A percentile compares a stretch with the other conserved stretches of the same genome.
Evolutionary conservation across 2,888 invertebrate species (phyloP).

Genomic region (Drosophila monieri): DNA sequence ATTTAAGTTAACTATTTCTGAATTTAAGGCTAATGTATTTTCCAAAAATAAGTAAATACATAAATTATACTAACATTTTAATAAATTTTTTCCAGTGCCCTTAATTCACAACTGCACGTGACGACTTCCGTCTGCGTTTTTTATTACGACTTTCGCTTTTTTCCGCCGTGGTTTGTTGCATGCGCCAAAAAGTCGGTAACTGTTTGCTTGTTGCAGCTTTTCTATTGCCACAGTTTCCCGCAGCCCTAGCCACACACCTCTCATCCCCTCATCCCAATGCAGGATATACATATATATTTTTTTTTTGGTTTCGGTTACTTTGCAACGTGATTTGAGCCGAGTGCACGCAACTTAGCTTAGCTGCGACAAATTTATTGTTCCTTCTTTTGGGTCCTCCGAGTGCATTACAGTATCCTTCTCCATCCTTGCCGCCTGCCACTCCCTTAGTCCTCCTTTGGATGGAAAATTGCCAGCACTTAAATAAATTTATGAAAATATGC

Average conservation of each 20-base stretch:
- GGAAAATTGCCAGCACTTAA: constrained; percentile 35
- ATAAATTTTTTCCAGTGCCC: not conserved
- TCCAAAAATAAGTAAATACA: too few relatives aligned
- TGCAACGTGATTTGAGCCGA: constrained; percentile 9
- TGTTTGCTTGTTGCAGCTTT: constrained; percentile 3
- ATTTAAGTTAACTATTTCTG: too few relatives aligned
- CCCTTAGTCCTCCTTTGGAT: not conserved
- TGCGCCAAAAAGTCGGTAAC: constrained; percentile 19
- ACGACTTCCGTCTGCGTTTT: constrained; percentile 7
- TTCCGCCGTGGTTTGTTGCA: constrained; percentile 3
- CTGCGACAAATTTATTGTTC: constrained; percentile 33
- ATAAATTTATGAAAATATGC: constrained; percentile 43
- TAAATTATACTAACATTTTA: not conserved
- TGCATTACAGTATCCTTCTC: constrained; percentile 19
- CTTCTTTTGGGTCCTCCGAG: constrained; percentile 16
- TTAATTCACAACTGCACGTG: constrained; percentile 5
- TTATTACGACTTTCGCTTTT: constrained; percentile 1
- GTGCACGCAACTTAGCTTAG: constrained; percentile 22
- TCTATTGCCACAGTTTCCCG: not conserved
- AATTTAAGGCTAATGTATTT: too few relatives aligned
- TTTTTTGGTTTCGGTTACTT: constrained; percentile 5
- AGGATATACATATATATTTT: not conserved
- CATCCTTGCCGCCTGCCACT: not conserved
- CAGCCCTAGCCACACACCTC: not conserved
- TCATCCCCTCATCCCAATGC: not conserved